Conservation (phyloP, 1,140 invertebrate genomes). For the Nebria ingens region DNA sequence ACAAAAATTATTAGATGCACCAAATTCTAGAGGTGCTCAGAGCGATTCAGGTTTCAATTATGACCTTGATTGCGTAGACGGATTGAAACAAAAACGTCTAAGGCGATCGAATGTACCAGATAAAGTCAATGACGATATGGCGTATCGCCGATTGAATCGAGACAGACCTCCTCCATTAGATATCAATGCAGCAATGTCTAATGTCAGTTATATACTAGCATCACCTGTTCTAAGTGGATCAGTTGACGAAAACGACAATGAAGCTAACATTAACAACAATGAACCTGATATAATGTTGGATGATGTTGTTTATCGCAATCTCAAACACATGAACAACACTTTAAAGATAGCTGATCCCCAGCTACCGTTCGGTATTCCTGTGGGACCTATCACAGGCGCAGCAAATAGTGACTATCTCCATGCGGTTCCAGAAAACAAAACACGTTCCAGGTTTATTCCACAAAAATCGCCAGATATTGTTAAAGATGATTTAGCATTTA, state of each 20-base stretch:
- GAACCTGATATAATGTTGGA: constrained; percentile 74
- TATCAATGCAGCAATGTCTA: constrained; percentile 43
- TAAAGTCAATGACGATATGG: constrained; percentile 67
- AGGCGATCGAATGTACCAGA: constrained; percentile 44
- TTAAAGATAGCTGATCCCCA: constrained; percentile 65
- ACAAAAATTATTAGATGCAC: constrained; percentile 20
- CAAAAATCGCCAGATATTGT: constrained; percentile 68
- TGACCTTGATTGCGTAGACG: constrained; percentile 26
- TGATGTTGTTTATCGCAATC: constrained; percentile 71
- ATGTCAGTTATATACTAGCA: constrained; percentile 60
- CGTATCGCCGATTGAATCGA: constrained; percentile 57
- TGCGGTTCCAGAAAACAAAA: constrained; percentile 49
- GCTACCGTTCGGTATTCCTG: constrained; percentile 80
- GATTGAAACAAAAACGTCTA: constrained; percentile 24
- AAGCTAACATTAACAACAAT: constrained; percentile 37
- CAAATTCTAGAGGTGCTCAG: constrained; percentile 20
- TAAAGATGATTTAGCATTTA: constrained; percentile 76
- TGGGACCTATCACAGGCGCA: constrained; percentile 64
- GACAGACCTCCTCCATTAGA: constrained; percentile 42
- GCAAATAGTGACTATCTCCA: constrained; percentile 76
- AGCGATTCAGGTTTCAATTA: constrained; percentile 31
- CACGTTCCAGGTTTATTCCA: constrained; percentile 49
- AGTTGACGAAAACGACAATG: constrained; percentile 32
- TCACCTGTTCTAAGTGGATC: constrained; percentile 48
- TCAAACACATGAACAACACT: constrained; percentile 62